These are phyloP conservation scores for Apomyelois bistriatella DNA, from an alignment of 2,888 invertebrate genomes.

Conservation along the genomic window DNA sequence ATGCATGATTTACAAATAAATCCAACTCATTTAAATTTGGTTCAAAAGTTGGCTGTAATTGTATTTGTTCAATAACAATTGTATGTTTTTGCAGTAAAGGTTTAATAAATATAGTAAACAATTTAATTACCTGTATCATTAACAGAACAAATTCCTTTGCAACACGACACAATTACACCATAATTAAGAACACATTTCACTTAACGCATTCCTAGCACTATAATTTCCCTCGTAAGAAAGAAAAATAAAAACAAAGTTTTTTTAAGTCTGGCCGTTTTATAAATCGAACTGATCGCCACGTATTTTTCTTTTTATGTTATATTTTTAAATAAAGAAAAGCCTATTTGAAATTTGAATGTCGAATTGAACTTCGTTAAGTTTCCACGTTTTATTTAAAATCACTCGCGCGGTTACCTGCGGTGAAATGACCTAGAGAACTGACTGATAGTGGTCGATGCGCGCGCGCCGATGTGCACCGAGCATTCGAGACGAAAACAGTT, in stretches of 20 bases:
- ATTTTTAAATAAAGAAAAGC: not conserved
- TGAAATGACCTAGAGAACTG: slow-evolving; percentile 59
- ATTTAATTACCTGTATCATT: not conserved
- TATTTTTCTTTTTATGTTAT: not conserved
- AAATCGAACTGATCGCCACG: not conserved
- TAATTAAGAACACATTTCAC: slow-evolving; percentile 10
- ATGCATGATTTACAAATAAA: no score
- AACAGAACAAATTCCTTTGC: not conserved
- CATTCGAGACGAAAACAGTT: slow-evolving; percentile 43
- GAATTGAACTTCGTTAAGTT: slow-evolving; percentile 11
- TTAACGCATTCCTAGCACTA: slow-evolving; percentile 7
- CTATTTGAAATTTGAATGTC: not conserved
- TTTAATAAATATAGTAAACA: not conserved
- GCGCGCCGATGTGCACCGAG: slow-evolving; percentile 41
- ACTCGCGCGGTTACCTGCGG: slow-evolving; percentile 33
- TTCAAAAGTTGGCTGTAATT: no score
- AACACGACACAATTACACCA: slow-evolving; percentile 2
- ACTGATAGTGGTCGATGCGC: slow-evolving; percentile 50
- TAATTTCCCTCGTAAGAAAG: not conserved
- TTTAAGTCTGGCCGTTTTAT: not conserved
- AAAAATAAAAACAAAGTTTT: not conserved
- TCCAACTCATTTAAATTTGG: no score
- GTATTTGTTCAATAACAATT: no score
- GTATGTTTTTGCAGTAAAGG: no score
- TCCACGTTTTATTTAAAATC: slow-evolving; percentile 1